phyloP scores from a whole-genome alignment of 2,888 invertebrate genomes.

The Brachyopa scutellaris region DNA sequence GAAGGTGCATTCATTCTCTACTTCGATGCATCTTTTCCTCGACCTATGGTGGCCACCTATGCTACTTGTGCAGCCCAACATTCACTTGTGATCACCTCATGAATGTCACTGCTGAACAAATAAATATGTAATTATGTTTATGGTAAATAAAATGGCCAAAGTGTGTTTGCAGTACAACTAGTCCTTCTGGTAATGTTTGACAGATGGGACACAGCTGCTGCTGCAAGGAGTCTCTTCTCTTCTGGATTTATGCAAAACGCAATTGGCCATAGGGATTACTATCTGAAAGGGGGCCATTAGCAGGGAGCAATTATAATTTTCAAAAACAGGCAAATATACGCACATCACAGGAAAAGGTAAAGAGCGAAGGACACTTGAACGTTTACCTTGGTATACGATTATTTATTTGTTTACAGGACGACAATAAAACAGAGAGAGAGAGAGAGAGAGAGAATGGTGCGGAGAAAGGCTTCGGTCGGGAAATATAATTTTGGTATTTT shows the following conservation, averaged over 20 bases:
- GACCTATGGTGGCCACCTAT: constrained; percentile 9
- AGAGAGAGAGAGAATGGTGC: background rate
- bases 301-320: constrained; percentile 66
- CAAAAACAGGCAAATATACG: constrained; percentile 14
- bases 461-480: background rate
- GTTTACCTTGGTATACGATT: constrained; percentile 65
- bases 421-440: constrained; percentile 33
- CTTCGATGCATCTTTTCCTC: background rate
- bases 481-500: constrained; percentile 61
- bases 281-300: constrained; percentile 54
- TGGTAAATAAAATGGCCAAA: constrained; percentile 55
- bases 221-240: background rate
- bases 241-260: constrained; percentile 59
- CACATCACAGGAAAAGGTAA: constrained; percentile 10
- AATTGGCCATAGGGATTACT: constrained; percentile 63
- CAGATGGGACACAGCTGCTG: constrained; percentile 27
- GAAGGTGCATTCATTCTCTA: constrained; percentile 18
- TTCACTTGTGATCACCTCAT: constrained; percentile 66
- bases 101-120: constrained; percentile 67
- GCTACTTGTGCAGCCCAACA: too few species aligned
- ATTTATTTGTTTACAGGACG: constrained; percentile 67
- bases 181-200: constrained; percentile 18
- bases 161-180: constrained; percentile 19
- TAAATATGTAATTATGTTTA: constrained; percentile 62
- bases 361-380: constrained; percentile 47